phyloP scores from a whole-genome alignment of 2,797 vertebrate species.

The Pseudochaenichthys georgianus region DNA sequence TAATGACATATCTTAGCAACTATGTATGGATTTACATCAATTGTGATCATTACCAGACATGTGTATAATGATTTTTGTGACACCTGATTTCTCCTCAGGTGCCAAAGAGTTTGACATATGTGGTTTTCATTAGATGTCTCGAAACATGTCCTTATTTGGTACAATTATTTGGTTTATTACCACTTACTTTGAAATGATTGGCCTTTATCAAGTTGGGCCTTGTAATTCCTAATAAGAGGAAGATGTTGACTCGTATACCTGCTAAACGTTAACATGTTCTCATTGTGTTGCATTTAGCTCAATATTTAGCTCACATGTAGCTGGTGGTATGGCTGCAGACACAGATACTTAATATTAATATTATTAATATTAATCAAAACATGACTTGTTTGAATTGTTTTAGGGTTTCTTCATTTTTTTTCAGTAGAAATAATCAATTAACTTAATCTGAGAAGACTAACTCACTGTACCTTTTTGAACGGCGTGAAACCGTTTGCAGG shows the following conservation, averaged over 20 bases:
- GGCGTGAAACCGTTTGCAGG: constrained; percentile 17
- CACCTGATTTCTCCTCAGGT: background rate
- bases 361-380: too few species aligned
- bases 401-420: background rate
- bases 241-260: background rate
- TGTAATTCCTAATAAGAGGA: background rate
- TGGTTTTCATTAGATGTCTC: background rate
- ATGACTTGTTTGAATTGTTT: background rate
- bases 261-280: background rate
- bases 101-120: background rate
- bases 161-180: background rate
- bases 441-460: background rate
- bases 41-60: background rate
- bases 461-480: constrained; percentile 18
- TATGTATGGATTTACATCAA: background rate
- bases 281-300: constrained; percentile 5
- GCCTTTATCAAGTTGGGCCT: background rate
- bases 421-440: background rate
- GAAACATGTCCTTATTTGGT: background rate
- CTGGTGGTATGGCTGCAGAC: background rate
- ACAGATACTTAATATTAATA: too few species aligned
- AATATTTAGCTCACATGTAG: background rate
- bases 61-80: background rate
- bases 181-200: background rate
- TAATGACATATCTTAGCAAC: background rate